phyloP scores from a whole-genome alignment of 2,113 vertebrate genomes.

The Paradisaea rubra region DNA sequence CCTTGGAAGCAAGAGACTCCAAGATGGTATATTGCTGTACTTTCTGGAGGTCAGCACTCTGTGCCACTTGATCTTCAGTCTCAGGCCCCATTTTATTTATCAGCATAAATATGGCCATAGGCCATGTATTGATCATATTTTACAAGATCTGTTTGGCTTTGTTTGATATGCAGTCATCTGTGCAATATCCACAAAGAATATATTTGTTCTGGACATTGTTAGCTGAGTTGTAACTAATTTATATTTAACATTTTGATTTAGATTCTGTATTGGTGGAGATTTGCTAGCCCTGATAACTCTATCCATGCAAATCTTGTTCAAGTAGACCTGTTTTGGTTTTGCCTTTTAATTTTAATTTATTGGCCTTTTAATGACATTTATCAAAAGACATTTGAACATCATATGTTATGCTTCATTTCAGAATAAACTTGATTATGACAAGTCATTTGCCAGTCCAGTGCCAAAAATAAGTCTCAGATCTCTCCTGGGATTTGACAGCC shows the following conservation, averaged over 20 bases:
- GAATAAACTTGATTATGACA: background rate
- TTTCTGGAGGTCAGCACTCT: background rate
- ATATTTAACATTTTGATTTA: background rate
- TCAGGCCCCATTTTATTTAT: background rate
- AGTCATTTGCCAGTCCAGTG: background rate
- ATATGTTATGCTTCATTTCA: background rate
- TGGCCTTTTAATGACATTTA: background rate
- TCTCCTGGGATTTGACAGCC: background rate
- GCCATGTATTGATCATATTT: background rate
- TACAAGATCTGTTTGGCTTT: background rate
- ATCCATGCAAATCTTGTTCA: background rate
- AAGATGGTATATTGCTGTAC: background rate
- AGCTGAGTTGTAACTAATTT: background rate
- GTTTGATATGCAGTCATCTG: background rate
- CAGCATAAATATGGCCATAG: background rate
- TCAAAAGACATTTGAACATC: background rate
- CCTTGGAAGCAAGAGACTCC: background rate
- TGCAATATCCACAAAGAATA: background rate
- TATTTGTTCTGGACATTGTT: background rate
- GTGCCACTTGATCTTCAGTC: background rate
- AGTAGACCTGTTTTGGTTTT: background rate
- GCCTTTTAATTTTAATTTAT: background rate
- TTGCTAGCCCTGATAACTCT: background rate
- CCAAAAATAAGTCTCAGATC: background rate
- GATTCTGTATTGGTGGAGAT: background rate